These are phyloP conservation scores for Raja brachyura DNA, from an alignment of 2,113 vertebrate species.

Conservation along the genomic window DNA sequence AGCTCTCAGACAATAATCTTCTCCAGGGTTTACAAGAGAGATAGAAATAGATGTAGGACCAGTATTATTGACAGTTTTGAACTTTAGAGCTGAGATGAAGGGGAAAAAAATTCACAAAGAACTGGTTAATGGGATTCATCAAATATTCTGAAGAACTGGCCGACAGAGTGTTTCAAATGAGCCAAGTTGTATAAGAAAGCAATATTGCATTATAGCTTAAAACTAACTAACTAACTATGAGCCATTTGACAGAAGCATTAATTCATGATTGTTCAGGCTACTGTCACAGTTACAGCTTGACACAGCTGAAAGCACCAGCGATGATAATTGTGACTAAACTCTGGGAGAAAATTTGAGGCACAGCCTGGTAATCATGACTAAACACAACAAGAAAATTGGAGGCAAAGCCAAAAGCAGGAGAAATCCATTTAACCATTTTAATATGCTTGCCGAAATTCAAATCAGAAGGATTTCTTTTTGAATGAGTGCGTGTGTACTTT, in stretches of 20 bases:
- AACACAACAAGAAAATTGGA: not conserved
- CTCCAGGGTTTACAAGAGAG: not conserved
- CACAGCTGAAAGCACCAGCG: not conserved
- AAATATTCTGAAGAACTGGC: not conserved
- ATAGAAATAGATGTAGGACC: not conserved
- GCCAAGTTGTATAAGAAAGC: not conserved
- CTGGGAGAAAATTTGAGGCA: not conserved
- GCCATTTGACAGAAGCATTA: slow-evolving; percentile 17
- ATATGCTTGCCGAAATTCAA: not conserved
- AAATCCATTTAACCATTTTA: not conserved
- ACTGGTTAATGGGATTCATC: not conserved
- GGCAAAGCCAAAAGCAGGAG: not conserved
- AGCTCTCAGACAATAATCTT: not conserved
- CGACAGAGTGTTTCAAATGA: not conserved
- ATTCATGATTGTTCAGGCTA: not conserved
- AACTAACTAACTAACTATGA: not conserved
- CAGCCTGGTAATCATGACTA: not conserved
- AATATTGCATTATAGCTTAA: not conserved
- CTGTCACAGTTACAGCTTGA: not conserved
- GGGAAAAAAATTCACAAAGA: slow-evolving; percentile 11
- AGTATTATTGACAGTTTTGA: not conserved
- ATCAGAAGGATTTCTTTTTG: not conserved
- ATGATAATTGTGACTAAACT: not conserved
- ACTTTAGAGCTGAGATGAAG: not conserved
- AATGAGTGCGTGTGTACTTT: not conserved